Evolutionary conservation across 2,888 invertebrate species (phyloP), one percentile per base, ranked within the genome.

Genomic region (Pegoplata infirma): DNA sequence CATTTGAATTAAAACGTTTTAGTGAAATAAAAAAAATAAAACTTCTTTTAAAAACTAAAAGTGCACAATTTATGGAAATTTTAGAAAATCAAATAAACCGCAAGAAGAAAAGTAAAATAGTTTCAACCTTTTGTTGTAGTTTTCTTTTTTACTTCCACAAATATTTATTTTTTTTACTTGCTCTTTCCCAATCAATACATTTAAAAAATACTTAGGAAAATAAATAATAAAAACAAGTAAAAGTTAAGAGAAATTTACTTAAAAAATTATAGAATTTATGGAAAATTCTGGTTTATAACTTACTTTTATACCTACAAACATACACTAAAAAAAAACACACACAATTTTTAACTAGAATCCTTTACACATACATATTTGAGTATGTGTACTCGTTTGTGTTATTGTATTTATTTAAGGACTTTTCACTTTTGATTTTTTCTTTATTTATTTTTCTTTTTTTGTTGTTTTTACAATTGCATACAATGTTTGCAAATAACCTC

Each of bases 211-310:
- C 36, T 23, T n/a, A 44, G 19, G 25, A n/a, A n/a, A n/a, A n/a
- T n/a, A n/a, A n/a, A n/a, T n/a, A n/a, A n/a, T n/a, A n/a, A n/a
- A n/a, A n/a, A n/a, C n/a, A n/a, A n/a, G n/a, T n/a, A n/a, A n/a
- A n/a, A n/a, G n/a, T n/a, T n/a, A n/a, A n/a, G n/a, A n/a, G n/a
- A 58, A 53, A 46, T 28, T 2, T 32, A 44, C n/a, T 23, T 14
- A 32, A 28, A 66, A 59, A 59, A 32, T 51, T 36, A 19, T 44
- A 21, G 51, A 51, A 44, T n/a, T 73, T 58, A 66, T 66, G n/a
- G 66, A 46, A 67, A 74, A 59, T 53, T 73, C 66, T 59, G 61
- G 44, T 17, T n/a, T 3, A 36, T 23, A 67, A 73, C 17, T 19
- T 17, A 49, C 21, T 16, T 64, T n/a, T n/a, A n/a, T n/a, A n/a